Evolutionary conservation across 35 echinoderm and acorn worm species (phyloP), one percentile per base, ranked within the genome.

Genomic region (Heliocidaris erythrogramma): DNA sequence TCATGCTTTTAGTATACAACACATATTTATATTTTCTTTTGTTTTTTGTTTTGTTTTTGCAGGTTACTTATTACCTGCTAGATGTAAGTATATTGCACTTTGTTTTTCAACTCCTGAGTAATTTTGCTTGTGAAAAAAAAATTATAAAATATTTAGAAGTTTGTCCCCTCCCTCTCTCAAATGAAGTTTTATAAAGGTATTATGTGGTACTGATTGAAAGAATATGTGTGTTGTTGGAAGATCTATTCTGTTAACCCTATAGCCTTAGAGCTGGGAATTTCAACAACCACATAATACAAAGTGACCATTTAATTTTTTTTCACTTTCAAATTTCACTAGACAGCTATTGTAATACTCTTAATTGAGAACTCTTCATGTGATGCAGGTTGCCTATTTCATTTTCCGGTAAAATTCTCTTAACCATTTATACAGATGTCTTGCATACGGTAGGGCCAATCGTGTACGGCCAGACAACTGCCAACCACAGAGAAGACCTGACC

Each of bases 361-460:
- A 5, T 78, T 21, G 21, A 1, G 21, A 78, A 69, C 21, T 78
- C 65, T 27, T 78, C 65, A 89, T 89, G 31, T n/a, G 17, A 89
- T 18, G 47, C 87, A 89, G 7, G 87, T 89, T 89, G 13, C 13
- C 30, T 32, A 12, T 32, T 32, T 89, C 30, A 86, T 35, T 95
- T 48, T 91, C n/a, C 21, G 47, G 4, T 95, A 13, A 59, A 90
- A 92, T 89, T 95, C 47, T 69, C 17, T 88, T 59, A 4, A 14
- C 49, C 24, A 32, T 61, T n/a, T 6, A 7, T 50, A 7, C 93
- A 98, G 97, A 97, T 95, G 97, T 98, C 24, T 88, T 98, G 21
- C 97, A 98, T 71, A 98, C 97, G 48, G 97, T 98, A 9, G 97
- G 97, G 16, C 97, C 97, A 3, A 94, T 96, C 16, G 91, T 96